phyloP scores from a whole-genome alignment of 2,113 vertebrate genomes.

The Garra rufa region DNA sequence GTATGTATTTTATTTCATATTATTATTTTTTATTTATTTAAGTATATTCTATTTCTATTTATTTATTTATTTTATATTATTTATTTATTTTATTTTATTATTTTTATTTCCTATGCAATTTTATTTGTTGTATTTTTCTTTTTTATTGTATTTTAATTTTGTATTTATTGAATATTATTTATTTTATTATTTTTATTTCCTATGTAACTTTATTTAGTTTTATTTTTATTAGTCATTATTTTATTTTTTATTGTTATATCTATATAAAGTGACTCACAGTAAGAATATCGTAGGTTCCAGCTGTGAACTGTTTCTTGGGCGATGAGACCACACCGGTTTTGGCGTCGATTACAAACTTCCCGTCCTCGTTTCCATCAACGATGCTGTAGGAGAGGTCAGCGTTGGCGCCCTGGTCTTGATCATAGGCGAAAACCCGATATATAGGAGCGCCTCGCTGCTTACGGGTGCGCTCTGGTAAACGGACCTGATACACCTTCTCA shows the following conservation, averaged over 20 bases:
- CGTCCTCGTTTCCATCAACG: slow-evolving; percentile 92
- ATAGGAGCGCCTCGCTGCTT: slow-evolving; percentile 91
- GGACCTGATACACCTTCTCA: slow-evolving; percentile 94
- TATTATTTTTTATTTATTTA: too few species aligned
- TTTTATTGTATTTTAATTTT: too few species aligned
- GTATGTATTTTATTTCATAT: too few species aligned
- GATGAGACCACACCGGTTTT: slow-evolving; percentile 96
- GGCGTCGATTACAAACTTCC: slow-evolving; percentile 95
- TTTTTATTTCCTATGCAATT: too few species aligned
- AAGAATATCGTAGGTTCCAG: slow-evolving; percentile 93
- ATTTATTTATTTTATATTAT: too few species aligned
- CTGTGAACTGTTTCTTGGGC: slow-evolving; percentile 88
- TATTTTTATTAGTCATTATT: not conserved
- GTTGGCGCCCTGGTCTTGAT: slow-evolving; percentile 91
- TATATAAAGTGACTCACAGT: slow-evolving; percentile 79
- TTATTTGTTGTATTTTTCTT: too few species aligned
- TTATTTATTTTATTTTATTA: too few species aligned
- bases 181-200: too few species aligned
- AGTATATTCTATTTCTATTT: too few species aligned
- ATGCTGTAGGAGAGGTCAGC: slow-evolving; percentile 94
- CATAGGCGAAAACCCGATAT: slow-evolving; percentile 92
- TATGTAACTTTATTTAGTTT: too few species aligned
- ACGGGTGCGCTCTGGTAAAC: slow-evolving; percentile 90
- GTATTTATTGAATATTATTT: too few species aligned
- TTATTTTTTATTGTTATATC: not conserved